Evolutionary conservation across 2,113 vertebrate genomes (phyloP), one percentile per base, ranked within the genome.

Genomic region (Notothenia rossii): DNA sequence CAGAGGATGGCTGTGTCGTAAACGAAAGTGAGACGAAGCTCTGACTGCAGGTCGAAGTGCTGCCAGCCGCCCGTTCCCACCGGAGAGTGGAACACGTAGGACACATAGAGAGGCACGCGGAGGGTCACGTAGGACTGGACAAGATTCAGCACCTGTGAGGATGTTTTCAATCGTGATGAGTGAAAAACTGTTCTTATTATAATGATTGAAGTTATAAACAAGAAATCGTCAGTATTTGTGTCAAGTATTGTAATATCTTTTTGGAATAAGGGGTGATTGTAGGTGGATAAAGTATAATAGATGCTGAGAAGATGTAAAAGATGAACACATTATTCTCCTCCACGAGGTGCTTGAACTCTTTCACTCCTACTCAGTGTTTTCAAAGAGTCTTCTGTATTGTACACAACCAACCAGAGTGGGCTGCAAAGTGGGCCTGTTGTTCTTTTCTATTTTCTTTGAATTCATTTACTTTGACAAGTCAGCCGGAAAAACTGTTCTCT

Each of bases 1-100:
- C 98, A 99, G 90, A 98, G 94, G 90, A 98, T 98, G 94, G 98
- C 97, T 15, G 98, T 99, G 94, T 99, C 98, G 18, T 99, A 99
- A 87, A 98, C 98, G 0, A 99, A 99, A 18, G 98, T 99, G 40
- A 99, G 95, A 1, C 96, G 95, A 0, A 99, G 96, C 91, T 99
- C 97, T 0, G 98, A 97, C 86, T 97, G 97, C 36, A 98, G 86
- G 87, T 99, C 98, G 36, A 99, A 99, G 89, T 99, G 98, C 91
- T 98, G 98, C 98, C 98, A 99, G 72, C 97, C 96, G 1, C 97
- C 96, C 0, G 90, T 65, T 0, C 96, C 98, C 78, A 96, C 96
- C 0, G 96, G 97, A 0, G 98, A 98, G 87, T 98, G 97, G 90
- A 98, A 99, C 51, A 99, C 97, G 0, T 99, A 99, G 0, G 98